A percentile compares a stretch with the other conserved stretches of the same genome.
These are phyloP conservation scores for Tupiocoris notatus DNA, from an alignment of 2,888 invertebrate species.

Conservation along the genomic window DNA sequence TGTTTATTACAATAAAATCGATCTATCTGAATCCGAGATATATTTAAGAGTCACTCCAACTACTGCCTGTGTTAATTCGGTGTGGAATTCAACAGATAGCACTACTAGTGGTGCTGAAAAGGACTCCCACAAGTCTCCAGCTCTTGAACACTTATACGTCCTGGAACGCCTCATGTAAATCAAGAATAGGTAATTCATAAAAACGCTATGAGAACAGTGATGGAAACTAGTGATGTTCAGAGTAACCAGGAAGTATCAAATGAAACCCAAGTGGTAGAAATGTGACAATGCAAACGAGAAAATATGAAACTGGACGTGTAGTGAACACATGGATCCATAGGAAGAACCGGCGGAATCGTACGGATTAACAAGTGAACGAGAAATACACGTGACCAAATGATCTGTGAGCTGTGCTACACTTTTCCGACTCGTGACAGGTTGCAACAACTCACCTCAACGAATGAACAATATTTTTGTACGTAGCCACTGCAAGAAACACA, in stretches of 20 bases:
- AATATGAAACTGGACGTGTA: neutral
- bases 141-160: too few species aligned
- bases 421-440: neutral
- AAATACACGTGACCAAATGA: neutral
- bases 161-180: too few species aligned
- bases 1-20: too few species aligned
- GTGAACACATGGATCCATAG: neutral
- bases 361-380: neutral
- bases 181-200: too few species aligned
- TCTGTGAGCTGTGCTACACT: neutral
- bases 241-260: neutral
- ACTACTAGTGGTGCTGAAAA: too few species aligned
- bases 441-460: conserved; percentile 11
- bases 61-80: too few species aligned
- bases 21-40: too few species aligned
- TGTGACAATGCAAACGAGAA: neutral
- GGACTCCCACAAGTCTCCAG: too few species aligned
- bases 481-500: conserved; percentile 28
- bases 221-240: neutral
- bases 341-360: neutral
- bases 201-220: too few species aligned
- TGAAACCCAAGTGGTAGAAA: neutral
- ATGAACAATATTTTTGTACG: neutral
- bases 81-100: too few species aligned
- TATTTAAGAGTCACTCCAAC: too few species aligned